Percentiles rank a stretch among this genome's conserved stretches.
These are phyloP conservation scores for Chinchilla lanigera DNA, from an alignment of 2,113 vertebrate genomes.

Conservation along the genomic window DNA sequence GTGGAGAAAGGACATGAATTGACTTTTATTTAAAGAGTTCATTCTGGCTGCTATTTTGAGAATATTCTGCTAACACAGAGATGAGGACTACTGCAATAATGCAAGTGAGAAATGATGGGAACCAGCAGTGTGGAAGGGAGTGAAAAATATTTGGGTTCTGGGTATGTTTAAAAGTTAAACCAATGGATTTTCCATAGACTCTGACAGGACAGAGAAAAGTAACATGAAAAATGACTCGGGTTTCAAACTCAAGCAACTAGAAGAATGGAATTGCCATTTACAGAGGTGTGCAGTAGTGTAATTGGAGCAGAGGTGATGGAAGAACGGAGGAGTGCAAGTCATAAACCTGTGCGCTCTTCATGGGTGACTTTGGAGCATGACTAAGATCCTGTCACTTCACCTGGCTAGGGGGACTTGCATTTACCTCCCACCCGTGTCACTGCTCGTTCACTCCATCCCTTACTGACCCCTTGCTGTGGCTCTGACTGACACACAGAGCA, in stretches of 20 bases:
- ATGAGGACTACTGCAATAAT: neutral
- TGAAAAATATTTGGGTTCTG: neutral
- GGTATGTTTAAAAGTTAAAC: neutral
- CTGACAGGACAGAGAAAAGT: neutral
- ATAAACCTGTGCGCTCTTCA: fast-evolving
- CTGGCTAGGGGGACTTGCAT: no score
- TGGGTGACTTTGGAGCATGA: neutral
- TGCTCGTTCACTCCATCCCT: neutral
- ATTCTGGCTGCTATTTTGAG: neutral
- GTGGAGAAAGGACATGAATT: neutral
- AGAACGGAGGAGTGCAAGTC: neutral
- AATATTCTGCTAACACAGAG: neutral
- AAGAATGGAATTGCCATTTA: neutral
- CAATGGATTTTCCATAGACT: neutral
- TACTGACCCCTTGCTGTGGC: neutral
- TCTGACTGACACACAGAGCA: neutral
- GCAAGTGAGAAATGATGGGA: neutral
- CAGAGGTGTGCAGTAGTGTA: neutral
- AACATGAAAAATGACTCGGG: neutral
- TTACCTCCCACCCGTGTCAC: neutral
- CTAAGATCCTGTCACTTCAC: no score
- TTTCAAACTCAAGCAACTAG: neutral
- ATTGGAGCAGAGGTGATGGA: neutral
- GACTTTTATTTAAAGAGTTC: neutral
- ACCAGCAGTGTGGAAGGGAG: neutral